Evolutionary conservation across 2,888 invertebrate genomes (phyloP).

Genomic region (Nephrotoma guestfalica): DNA sequence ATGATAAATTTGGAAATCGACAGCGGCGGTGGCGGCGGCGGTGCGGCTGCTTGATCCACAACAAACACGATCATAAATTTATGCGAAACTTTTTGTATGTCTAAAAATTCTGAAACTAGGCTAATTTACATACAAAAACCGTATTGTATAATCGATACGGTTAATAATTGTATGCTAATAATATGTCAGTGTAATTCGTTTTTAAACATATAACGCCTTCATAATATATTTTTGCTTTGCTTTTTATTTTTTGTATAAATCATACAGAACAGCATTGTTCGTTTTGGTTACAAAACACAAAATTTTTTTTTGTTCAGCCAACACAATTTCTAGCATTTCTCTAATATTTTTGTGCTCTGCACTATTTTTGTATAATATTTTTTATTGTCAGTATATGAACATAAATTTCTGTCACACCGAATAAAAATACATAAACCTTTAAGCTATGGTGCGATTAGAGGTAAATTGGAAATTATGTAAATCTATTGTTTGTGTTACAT

Average conservation of each 20-base stretch:
- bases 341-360: not conserved
- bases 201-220: not conserved
- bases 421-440: not conserved
- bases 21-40: not conserved
- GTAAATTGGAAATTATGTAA: not conserved
- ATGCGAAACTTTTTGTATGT: not conserved
- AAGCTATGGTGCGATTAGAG: not conserved
- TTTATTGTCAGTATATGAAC: not conserved
- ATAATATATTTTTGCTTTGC: not conserved
- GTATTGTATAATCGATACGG: not conserved
- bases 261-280: not conserved
- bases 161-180: not conserved
- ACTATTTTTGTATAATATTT: not conserved
- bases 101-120: not conserved
- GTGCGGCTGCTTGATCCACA: not conserved
- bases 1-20: not conserved
- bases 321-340: not conserved
- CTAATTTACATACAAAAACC: not conserved
- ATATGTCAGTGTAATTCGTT: not conserved
- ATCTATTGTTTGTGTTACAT: not conserved
- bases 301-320: not conserved
- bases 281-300: not conserved
- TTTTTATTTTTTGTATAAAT: not conserved
- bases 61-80: not conserved
- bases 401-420: not conserved